A percentile compares a stretch with the other conserved stretches of the same genome.
phyloP scores from a whole-genome alignment of 2,797 vertebrate genomes.

The Enteromius mattozi region DNA sequence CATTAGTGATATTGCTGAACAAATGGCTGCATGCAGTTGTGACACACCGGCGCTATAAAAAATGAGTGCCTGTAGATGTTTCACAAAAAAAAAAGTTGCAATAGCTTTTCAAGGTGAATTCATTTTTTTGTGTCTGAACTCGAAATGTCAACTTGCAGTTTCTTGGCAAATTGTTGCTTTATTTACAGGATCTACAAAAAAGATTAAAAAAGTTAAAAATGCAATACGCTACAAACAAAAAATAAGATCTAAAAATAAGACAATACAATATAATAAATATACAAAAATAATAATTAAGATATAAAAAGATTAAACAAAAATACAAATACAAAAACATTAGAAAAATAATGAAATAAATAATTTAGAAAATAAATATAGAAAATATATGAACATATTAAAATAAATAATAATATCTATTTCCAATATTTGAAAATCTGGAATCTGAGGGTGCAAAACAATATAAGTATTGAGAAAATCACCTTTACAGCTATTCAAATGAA shows the following conservation, averaged over 20 bases:
- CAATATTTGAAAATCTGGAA: too few relatives aligned
- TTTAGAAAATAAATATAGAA: not conserved
- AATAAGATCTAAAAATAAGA: not conserved
- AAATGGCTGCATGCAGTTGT: slow-evolving; percentile 11
- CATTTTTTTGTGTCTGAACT: not conserved
- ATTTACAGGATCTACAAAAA: not conserved
- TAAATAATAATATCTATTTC: not conserved
- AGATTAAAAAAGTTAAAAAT: not conserved
- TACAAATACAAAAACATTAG: not conserved
- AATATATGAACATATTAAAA: not conserved
- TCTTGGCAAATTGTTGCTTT: not conserved
- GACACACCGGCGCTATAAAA: not conserved
- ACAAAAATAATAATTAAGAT: not conserved
- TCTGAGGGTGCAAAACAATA: too few relatives aligned
- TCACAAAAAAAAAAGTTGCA: not conserved
- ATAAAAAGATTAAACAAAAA: not conserved
- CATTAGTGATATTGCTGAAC: slow-evolving; percentile 36
- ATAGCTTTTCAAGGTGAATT: not conserved
- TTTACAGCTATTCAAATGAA: too few relatives aligned
- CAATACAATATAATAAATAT: not conserved
- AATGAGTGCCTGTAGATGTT: not conserved
- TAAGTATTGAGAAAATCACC: too few relatives aligned
- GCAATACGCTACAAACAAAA: not conserved
- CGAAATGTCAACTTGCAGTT: not conserved
- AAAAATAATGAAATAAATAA: not conserved